Conservation (phyloP, 1,140 invertebrate genomes). For the Latrodectus geometricus region DNA sequence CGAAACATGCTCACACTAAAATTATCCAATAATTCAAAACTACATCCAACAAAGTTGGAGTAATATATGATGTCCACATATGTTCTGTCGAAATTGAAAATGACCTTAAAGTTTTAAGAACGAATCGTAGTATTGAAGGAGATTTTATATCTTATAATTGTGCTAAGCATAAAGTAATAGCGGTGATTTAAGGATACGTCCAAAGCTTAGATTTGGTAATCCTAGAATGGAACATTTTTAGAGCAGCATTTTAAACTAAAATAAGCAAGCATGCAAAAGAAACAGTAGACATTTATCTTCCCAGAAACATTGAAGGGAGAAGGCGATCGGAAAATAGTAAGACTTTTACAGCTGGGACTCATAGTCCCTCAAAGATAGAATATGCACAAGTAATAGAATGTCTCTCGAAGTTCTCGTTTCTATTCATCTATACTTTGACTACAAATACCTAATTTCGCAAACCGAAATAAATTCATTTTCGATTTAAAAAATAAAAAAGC, state of each 20-base stretch:
- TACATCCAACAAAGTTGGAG: not conserved
- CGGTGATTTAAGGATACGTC: not conserved
- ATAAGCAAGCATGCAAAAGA: not conserved
- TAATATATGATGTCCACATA: not conserved
- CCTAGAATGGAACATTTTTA: not conserved
- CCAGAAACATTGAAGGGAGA: conserved; percentile 37
- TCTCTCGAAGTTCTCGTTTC: too few species aligned
- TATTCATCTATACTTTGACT: conserved; percentile 68
- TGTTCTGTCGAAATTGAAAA: not conserved
- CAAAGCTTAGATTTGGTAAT: not conserved
- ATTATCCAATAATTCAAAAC: conserved; percentile 6
- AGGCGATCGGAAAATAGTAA: conserved; percentile 30
- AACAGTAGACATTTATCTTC: conserved; percentile 5
- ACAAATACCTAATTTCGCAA: conserved; percentile 69
- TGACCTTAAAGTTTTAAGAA: too few species aligned
- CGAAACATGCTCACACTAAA: not conserved
- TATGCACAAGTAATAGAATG: conserved; percentile 68
- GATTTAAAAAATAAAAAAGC: conserved; percentile 11
- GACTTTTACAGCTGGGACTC: conserved; percentile 25
- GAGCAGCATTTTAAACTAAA: not conserved
- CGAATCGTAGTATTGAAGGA: not conserved
- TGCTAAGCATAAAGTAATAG: not conserved
- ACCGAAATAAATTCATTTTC: conserved; percentile 70
- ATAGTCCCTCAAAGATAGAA: conserved; percentile 23
- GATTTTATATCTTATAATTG: not conserved